These are phyloP conservation scores for Oncorhynchus clarkii DNA, from an alignment of 2,113 vertebrate genomes.

Conservation along the genomic window DNA sequence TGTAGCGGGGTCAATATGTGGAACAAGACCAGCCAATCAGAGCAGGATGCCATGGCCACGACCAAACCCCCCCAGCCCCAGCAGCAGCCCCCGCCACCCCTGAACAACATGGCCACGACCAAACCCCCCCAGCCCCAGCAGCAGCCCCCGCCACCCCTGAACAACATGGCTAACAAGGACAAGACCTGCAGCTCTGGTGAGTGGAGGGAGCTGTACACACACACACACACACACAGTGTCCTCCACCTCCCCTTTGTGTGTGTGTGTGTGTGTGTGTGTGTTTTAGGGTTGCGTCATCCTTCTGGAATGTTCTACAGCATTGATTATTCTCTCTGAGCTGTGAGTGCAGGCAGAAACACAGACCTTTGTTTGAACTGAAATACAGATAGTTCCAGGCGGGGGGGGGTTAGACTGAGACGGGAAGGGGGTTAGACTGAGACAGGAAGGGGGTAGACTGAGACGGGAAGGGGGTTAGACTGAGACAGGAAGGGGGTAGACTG, in stretches of 20 bases:
- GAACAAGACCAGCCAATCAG: conserved; percentile 84
- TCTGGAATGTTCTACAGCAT: conserved; percentile 68
- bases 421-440: background rate
- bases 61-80: conserved; percentile 64
- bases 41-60: conserved; percentile 75
- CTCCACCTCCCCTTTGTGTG: background rate
- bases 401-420: background rate
- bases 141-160: conserved; percentile 57
- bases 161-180: conserved; percentile 77
- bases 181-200: conserved; percentile 79
- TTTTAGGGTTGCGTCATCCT: conserved; percentile 63
- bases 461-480: no score
- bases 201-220: conserved; percentile 22
- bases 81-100: conserved; percentile 44
- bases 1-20: conserved; percentile 91
- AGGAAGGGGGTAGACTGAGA: no score
- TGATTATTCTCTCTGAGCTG: conserved; percentile 38
- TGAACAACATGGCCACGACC: conserved; percentile 64
- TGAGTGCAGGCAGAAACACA: conserved; percentile 31
- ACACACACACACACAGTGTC: no score
- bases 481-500: no score
- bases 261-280: background rate
- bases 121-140: conserved; percentile 63
- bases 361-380: conserved; percentile 46
- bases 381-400: background rate